Conservation (phyloP, 2,888 invertebrate species). For the Drosophila sordidapex region DNA sequence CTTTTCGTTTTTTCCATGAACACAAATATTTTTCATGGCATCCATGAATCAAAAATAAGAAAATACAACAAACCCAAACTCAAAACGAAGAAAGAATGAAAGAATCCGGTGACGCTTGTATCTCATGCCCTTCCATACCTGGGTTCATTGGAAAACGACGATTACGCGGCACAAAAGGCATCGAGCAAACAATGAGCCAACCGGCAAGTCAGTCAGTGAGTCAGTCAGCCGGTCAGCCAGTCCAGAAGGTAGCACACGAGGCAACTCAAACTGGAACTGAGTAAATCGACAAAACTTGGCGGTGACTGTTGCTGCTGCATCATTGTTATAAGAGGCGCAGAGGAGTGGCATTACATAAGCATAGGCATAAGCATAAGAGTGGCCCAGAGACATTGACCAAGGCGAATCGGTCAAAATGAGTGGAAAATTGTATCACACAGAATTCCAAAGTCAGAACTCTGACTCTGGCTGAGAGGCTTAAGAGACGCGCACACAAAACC, state of each 20-base stretch:
- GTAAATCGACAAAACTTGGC: constrained; percentile 56
- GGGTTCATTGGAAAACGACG: constrained; percentile 78
- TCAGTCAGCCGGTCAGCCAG: constrained; percentile 11
- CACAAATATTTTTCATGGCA: constrained; percentile 62
- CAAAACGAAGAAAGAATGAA: constrained; percentile 39
- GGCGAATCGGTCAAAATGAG: constrained; percentile 63
- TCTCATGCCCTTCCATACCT: constrained; percentile 67
- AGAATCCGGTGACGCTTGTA: constrained; percentile 75
- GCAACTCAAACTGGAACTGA: constrained; percentile 38
- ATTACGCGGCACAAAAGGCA: constrained; percentile 79
- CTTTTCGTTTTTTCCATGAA: constrained; percentile 66
- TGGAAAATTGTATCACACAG: constrained; percentile 70
- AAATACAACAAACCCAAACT: constrained; percentile 22
- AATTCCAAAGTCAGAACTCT: neutral
- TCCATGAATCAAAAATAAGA: constrained; percentile 69
- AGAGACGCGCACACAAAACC: constrained; percentile 8
- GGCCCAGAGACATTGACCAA: constrained; percentile 59
- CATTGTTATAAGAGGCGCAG: constrained; percentile 45
- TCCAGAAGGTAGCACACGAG: constrained; percentile 30
- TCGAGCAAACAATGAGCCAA: constrained; percentile 67
- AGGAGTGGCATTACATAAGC: constrained; percentile 70
- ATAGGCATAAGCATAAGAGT: constrained; percentile 16
- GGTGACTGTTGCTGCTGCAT: constrained; percentile 36
- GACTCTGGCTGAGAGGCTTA: constrained; percentile 1
- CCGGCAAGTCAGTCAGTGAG: constrained; percentile 7